Evolutionary conservation across 2,113 vertebrate genomes (phyloP).

Genomic region (Eonycteris spelaea): DNA sequence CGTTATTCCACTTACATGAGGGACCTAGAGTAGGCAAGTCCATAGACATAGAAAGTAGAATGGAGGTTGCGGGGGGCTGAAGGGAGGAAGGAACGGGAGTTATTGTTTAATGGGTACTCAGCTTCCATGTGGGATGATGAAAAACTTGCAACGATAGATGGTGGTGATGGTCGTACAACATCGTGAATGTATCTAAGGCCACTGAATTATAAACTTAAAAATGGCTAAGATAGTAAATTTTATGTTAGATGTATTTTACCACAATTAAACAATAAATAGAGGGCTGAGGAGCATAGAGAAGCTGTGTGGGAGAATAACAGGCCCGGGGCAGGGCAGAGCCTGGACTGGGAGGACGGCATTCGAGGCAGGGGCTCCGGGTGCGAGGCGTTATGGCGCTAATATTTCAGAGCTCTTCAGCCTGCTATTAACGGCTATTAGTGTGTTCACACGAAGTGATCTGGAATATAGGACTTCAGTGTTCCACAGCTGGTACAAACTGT

Average conservation of each 20-base stretch:
- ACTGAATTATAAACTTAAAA: neutral
- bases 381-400: neutral
- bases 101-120: neutral
- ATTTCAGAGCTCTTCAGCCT: neutral
- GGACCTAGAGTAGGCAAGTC: neutral
- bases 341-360: neutral
- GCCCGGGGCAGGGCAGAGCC: neutral
- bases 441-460: neutral
- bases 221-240: neutral
- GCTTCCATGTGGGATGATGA: neutral
- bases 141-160: neutral
- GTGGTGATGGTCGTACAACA: neutral
- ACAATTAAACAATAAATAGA: neutral
- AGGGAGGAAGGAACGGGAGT: neutral
- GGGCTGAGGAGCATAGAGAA: neutral
- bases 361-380: rapidly evolving
- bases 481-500: rapidly evolving
- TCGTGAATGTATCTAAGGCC: neutral
- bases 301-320: neutral
- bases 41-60: neutral
- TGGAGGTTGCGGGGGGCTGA: neutral
- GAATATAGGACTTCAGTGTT: rapidly evolving
- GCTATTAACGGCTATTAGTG: neutral
- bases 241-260: neutral
- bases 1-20: neutral